Conservation (phyloP, 1,140 invertebrate genomes). For the Trachymyrmex cornetzi region DNA sequence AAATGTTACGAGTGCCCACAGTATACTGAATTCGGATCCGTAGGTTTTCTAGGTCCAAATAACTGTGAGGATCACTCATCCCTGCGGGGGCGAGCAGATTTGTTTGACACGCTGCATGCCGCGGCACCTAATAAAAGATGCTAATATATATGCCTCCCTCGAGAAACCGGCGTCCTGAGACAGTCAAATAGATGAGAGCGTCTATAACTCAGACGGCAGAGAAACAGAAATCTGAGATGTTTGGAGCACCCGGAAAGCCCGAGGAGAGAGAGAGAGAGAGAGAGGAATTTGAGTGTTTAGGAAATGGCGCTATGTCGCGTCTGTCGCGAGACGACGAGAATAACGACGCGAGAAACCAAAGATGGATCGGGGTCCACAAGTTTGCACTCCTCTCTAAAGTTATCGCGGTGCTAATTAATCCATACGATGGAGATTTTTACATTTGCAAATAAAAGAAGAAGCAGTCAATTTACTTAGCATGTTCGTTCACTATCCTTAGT, state of each 20-base stretch:
- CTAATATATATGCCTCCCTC: conserved; percentile 69
- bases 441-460: background rate
- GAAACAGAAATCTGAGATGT: conserved; percentile 58
- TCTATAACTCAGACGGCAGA: conserved; percentile 38
- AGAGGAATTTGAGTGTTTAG: conserved; percentile 38
- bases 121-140: conserved; percentile 79
- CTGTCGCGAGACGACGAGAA: conserved; percentile 35
- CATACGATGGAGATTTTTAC: background rate
- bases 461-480: conserved; percentile 2
- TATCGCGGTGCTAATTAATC: conserved; percentile 50
- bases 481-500: background rate
- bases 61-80: background rate
- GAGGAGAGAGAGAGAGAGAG: background rate
- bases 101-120: conserved; percentile 76
- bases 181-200: conserved; percentile 7
- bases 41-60: background rate
- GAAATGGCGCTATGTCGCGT: conserved; percentile 23
- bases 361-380: background rate
- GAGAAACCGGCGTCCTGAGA: conserved; percentile 1
- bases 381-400: conserved; percentile 25
- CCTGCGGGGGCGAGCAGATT: conserved; percentile 60
- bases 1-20: background rate
- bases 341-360: conserved; percentile 28
- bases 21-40: background rate
- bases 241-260: conserved; percentile 43